Base-by-base conservation (phyloP, 2,113 vertebrate species). In the Leptobrachium leishanense region DNA sequence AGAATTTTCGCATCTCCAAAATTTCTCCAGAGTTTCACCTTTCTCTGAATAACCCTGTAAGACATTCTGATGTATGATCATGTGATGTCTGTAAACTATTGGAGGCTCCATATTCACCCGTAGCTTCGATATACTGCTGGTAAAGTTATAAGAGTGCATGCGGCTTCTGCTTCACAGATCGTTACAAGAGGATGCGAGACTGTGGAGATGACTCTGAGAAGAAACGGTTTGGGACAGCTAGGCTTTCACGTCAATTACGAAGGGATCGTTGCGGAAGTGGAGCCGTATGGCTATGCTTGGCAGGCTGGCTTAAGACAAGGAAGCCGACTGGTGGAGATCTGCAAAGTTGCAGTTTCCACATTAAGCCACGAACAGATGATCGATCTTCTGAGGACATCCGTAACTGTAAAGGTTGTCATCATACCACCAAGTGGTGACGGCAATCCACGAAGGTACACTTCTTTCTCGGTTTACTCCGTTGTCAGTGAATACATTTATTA, bases 161-260 rank as follows among this genome's bases (percentile, higher is more conserved):
- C 13, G 13, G 8, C 46, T 12, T 59, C 55, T 12, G 9, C 10
- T 11, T 84, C 40, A 43, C 84, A 98, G 97, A 91, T 96, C n/a
- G 88, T 97, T 87, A 96, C 94, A 12, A 98, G 96, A 83, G 97
- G 97, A 75, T 95, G 95, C 74, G 96, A 96, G 77, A 97, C 96
- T 0, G 94, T 95, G 83, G 96, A 98, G 87, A 97, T 98, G 95
- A 98, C 96, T 4, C 92, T 98, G 69, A 92, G 96, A 12, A 92
- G 97, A 72, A 98, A 98, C 0, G 96, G 96, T 9, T 89, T 98
- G 53, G 97, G 97, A 68, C 97, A 98, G 87, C 95, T 98, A 63
- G 97, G 97, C 68, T 98, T 98, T 87, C 97, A 98, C 0, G 96
- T 98, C 6, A 98, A 98, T 92, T 98, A 98, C 0, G 97, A 98